Base-by-base conservation (phyloP, 2,113 vertebrate genomes). In the Tylochromis polylepis region DNA sequence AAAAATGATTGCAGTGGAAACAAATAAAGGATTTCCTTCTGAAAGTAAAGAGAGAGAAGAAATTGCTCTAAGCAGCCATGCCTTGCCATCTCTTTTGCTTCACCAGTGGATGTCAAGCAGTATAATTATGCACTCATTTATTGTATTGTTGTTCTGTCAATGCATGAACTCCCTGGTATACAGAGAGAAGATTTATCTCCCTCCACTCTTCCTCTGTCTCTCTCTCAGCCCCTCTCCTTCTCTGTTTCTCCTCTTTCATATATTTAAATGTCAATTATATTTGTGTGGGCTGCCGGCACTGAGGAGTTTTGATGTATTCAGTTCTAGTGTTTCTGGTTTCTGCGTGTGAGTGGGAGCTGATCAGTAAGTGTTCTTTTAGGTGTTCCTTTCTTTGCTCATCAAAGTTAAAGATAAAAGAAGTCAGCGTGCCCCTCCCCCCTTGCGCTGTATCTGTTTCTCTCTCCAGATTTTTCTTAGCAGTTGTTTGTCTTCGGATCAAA, bases 121-220 rank as follows among this genome's bases (percentile, higher is more conserved):
- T 91, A 90, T 95, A 95, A 95, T 95, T 95, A 95, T 87, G 92
- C 88, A 92, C 93, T 94, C 92, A 94, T 95, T 95, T 94, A 91
- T 90, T 89, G 91, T 86, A 94, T 95, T 95, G 95, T 95, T 93
- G 83, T 82, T 92, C 92, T 90, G 92, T 95, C 95, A 95, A 93
- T 95, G 91, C 90, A 60, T 90, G 84, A 93, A 93, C 88, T 90
- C 87, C 82, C 92, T 75, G 83, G 90, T 91, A 91, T 84, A 93
- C 87, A 88, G 89, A 87, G 87, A 93, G 92, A 91, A 83, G 87
- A 92, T 93, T 85, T 86, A 72, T 70, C 90, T 86, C 82, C 82
- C 81, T 67, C 65, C 86, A 11, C 85, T 27, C 82, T 81, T 43
- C 46, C 84, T 36, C 59, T 49, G 9, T 86, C 78, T 89, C 77